Conservation (phyloP, 2,113 vertebrate species). For the Oncorhynchus tshawytscha region DNA sequence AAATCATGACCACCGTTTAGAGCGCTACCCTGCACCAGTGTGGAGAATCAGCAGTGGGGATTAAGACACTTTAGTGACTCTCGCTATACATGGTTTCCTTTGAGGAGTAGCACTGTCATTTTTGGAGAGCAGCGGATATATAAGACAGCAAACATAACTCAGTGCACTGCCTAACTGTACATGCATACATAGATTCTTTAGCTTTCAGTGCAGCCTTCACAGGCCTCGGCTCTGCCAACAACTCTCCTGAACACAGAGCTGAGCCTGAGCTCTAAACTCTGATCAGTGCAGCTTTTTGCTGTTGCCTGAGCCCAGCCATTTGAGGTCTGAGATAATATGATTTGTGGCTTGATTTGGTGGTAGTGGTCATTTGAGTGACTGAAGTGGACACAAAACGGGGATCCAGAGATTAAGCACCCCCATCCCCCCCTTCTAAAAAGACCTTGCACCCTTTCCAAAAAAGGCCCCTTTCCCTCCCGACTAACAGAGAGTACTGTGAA, state of each 20-base stretch:
- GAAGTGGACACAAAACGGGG: background rate
- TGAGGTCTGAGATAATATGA: background rate
- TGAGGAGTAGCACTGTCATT: background rate
- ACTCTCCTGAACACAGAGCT: background rate
- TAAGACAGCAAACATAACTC: background rate
- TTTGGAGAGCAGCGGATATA: too few relatives aligned
- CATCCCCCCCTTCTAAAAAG: background rate
- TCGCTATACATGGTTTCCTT: background rate
- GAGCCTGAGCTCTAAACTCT: too few relatives aligned
- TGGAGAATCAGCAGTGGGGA: background rate
- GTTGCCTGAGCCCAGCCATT: background rate
- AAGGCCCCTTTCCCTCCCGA: background rate
- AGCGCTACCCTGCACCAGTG: conserved; percentile 26
- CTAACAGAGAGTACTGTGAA: background rate
- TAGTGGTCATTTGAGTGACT: background rate
- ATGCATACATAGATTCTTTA: background rate
- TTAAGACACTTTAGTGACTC: background rate
- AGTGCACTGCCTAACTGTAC: background rate
- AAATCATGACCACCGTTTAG: conserved; percentile 89
- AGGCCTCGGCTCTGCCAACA: background rate
- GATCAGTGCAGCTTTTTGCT: background rate
- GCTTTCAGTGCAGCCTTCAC: background rate
- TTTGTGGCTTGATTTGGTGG: background rate
- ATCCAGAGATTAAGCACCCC: background rate
- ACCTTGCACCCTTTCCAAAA: background rate